Base-by-base conservation (phyloP, 2,888 invertebrate species). In the Cheilosia vernalis region DNA sequence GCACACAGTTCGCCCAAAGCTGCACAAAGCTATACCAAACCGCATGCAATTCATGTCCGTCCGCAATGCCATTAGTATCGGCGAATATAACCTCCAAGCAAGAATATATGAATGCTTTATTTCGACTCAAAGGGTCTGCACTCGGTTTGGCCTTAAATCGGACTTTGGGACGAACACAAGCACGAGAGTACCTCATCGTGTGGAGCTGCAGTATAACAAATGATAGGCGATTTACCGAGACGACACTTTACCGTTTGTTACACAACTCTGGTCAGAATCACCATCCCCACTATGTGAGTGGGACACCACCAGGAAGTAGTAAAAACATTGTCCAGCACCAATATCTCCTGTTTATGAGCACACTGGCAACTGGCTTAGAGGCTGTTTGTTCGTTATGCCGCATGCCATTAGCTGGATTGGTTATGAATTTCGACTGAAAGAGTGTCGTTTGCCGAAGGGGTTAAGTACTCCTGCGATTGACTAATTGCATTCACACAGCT, bases 241-340 rank as follows among this genome's bases (percentile, higher is more conserved):
- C 47, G 33, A 49, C 55, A 37, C 64, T 58, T 44, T 60, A 79
- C 58, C 72, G 72, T 66, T 74, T 56, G 44, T 53, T 63, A 42
- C 69, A 69, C 49, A 42, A 24, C 37, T 42, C 51, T 24, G 40
- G 42, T 40, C 24, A 44, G 9, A 7, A 58, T 19, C 30, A 19
- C 21, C 33, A 27, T 9, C 21, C 6, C 40, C 42, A 55, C 15
- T 1, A 55, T 9, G 2, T 19, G 40, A 53, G n/a, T 13, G 37
- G 27, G 30, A 76, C 66, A 69, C 33, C 56, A 69, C 69, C 74
- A 76, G 74, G 74, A 76, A 76, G 66, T 49, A 19, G 58, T 30
- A 49, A 49, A 61, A 40, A 60, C 6, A 33, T 44, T 69, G 37
- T 55, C 44, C 60, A 60, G 17, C n/a, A 40, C 27, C 24, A 40